These are phyloP conservation scores for Coelopa pilipes DNA, from an alignment of 2,888 invertebrate species.

Conservation along the genomic window DNA sequence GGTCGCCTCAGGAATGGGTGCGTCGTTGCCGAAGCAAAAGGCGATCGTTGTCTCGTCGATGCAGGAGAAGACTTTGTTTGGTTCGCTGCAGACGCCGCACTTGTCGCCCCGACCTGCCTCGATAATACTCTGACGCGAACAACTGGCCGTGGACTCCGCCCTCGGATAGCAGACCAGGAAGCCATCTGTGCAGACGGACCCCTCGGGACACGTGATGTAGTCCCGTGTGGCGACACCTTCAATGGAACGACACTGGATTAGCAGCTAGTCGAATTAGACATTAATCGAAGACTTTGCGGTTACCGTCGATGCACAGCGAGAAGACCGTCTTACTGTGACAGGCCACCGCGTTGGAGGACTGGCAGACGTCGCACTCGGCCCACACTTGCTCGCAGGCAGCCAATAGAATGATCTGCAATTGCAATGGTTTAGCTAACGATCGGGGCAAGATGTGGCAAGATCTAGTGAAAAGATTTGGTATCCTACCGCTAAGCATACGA, in stretches of 20 bases:
- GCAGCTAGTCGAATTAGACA: neutral
- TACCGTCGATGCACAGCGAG: constrained; percentile 45
- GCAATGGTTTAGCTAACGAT: too few species aligned
- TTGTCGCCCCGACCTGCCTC: neutral
- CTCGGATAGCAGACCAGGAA: constrained; percentile 40
- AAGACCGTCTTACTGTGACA: constrained; percentile 44
- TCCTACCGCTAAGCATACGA: too few species aligned
- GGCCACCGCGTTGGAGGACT: constrained; percentile 40
- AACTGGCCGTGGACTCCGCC: constrained; percentile 30
- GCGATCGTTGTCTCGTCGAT: constrained; percentile 46
- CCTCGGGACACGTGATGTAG: constrained; percentile 40
- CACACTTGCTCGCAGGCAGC: neutral
- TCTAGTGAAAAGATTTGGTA: too few species aligned
- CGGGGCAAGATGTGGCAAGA: too few species aligned
- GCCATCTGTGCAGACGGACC: constrained; percentile 42
- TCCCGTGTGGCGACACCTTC: constrained; percentile 40
- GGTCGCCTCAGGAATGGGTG: constrained; percentile 30
- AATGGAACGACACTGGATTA: too few species aligned
- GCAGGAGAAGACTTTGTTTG: constrained; percentile 43
- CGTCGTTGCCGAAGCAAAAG: constrained; percentile 45
- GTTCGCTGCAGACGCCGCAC: constrained; percentile 46
- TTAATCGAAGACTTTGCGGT: neutral
- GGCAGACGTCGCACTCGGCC: constrained; percentile 42
- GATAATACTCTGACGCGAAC: constrained; percentile 14
- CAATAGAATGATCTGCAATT: neutral